phyloP scores from a whole-genome alignment of 2,797 vertebrate genomes.

The Ctenopoma multispine region DNA sequence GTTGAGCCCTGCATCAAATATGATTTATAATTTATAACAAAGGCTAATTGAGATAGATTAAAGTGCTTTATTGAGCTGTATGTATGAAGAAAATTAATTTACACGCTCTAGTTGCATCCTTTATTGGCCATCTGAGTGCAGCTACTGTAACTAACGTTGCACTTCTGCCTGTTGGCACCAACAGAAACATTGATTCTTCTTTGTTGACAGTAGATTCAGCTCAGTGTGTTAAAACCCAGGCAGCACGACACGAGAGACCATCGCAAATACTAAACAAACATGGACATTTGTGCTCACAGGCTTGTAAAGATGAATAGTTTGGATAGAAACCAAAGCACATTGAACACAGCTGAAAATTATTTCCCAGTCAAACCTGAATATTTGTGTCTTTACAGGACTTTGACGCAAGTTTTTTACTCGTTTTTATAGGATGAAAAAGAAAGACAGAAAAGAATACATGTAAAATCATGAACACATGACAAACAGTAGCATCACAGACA shows the following conservation, averaged over 20 bases:
- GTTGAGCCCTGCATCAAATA: not conserved
- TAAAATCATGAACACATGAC: not conserved
- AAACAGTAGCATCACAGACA: not conserved
- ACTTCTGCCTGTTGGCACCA: slow-evolving; percentile 28
- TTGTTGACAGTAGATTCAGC: slow-evolving; percentile 50
- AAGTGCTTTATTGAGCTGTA: not conserved
- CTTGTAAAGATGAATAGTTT: not conserved
- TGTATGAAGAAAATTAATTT: slow-evolving; percentile 17
- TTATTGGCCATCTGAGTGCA: slow-evolving; percentile 14
- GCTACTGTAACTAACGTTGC: slow-evolving; percentile 52
- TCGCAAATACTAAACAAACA: slow-evolving; percentile 41
- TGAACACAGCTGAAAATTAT: not conserved
- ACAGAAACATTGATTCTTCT: slow-evolving; percentile 38
- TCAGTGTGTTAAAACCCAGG: slow-evolving; percentile 40
- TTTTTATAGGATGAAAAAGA: not conserved
- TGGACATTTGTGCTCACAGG: slow-evolving; percentile 28
- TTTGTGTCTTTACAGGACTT: not conserved
- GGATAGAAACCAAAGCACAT: slow-evolving; percentile 22
- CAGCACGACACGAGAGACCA: slow-evolving; percentile 9
- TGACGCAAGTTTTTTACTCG: too few relatives aligned
- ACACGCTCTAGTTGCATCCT: slow-evolving; percentile 5
- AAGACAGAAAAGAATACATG: not conserved
- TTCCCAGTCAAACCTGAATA: slow-evolving; percentile 4
- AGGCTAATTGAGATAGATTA: not conserved
- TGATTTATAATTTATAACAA: not conserved